phyloP scores from a whole-genome alignment of 2,888 invertebrate species.

The Busseola fusca region DNA sequence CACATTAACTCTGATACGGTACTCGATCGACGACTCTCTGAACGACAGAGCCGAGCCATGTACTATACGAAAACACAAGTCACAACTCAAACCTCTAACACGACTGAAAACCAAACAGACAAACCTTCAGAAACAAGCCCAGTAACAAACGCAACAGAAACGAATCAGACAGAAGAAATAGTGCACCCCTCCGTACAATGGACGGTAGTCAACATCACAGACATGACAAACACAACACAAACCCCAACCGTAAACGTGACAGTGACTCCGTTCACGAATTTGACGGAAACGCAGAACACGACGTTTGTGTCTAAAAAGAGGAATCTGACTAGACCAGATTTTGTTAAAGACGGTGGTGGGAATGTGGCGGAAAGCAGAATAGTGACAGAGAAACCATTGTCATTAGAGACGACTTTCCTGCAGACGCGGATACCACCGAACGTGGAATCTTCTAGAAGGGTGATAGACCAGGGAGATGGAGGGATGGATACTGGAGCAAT shows the following conservation, averaged over 20 bases:
- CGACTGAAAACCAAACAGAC: conserved; percentile 68
- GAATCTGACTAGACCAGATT: conserved; percentile 79
- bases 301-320: conserved; percentile 75
- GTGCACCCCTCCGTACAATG: conserved; percentile 74
- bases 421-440: conserved; percentile 83
- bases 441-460: conserved; percentile 81
- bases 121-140: conserved; percentile 43
- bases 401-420: conserved; percentile 81
- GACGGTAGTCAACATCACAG: conserved; percentile 71
- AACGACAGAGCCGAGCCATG: conserved; percentile 80
- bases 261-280: conserved; percentile 64
- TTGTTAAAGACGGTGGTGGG: conserved; percentile 76
- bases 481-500: conserved; percentile 90
- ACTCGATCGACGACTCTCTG: conserved; percentile 68
- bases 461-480: conserved; percentile 76
- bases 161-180: conserved; percentile 64
- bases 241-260: conserved; percentile 64
- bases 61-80: conserved; percentile 78
- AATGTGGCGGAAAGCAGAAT: conserved; percentile 80
- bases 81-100: conserved; percentile 68
- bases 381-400: conserved; percentile 84
- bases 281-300: conserved; percentile 76
- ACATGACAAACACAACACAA: conserved; percentile 46
- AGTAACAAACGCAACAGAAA: conserved; percentile 59
- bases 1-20: conserved; percentile 73